Percentiles rank a stretch among this genome's conserved stretches.
These are phyloP conservation scores for Synanceia verrucosa DNA, from an alignment of 2,797 vertebrate genomes.

Conservation along the genomic window DNA sequence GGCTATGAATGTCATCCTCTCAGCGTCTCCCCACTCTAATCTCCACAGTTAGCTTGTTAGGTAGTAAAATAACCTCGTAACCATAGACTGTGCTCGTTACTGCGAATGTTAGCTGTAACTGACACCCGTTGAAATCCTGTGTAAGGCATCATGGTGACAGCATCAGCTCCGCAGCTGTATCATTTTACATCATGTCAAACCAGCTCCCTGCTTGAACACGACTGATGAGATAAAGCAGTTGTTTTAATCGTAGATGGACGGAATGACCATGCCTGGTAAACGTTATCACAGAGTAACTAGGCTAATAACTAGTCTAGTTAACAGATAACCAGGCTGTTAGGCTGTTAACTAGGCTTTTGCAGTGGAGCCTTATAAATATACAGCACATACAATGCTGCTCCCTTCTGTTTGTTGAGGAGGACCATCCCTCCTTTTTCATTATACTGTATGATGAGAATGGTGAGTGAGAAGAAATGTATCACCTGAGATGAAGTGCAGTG, in stretches of 20 bases:
- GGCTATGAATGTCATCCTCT: not conserved
- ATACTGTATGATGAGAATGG: not conserved
- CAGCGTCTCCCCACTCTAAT: constrained; percentile 4
- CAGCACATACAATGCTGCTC: no score
- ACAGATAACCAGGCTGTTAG: no score
- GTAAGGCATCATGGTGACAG: not conserved
- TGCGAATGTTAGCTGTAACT: not conserved
- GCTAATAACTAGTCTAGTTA: no score
- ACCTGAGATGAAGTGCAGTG: not conserved
- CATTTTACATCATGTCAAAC: not conserved
- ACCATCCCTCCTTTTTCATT: not conserved
- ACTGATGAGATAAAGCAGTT: not conserved
- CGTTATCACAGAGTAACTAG: no score
- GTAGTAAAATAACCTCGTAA: constrained; percentile 7
- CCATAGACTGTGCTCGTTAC: no score
- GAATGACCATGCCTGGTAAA: not conserved
- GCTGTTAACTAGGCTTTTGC: no score
- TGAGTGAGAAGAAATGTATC: not conserved
- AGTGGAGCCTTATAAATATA: no score
- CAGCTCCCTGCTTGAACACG: not conserved
- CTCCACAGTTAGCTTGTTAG: not conserved
- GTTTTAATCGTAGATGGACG: not conserved
- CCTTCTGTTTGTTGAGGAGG: not conserved
- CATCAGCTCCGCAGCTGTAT: not conserved
- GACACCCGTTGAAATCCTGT: not conserved